phyloP scores from a whole-genome alignment of 1,140 invertebrate genomes.

The Ceratitis capitata region DNA sequence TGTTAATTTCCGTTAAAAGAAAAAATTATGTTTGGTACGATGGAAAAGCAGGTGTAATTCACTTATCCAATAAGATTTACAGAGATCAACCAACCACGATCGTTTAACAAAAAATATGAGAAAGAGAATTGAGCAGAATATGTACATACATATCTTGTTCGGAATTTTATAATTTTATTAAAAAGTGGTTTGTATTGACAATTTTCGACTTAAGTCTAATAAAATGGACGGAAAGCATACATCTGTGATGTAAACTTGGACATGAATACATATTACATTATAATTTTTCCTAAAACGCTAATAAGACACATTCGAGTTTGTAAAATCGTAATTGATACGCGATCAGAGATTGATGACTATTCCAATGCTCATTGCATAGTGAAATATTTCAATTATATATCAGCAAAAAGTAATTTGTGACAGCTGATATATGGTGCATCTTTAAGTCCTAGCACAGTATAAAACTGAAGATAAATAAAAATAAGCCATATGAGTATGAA shows the following conservation, averaged over 20 bases:
- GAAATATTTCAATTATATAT: not conserved
- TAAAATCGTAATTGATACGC: not conserved
- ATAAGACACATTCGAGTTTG: conserved; percentile 6
- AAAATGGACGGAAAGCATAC: not conserved
- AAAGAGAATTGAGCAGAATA: no score
- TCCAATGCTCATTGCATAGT: not conserved
- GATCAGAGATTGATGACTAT: not conserved
- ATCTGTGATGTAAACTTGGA: not conserved
- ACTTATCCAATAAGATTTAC: no score
- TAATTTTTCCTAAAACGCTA: not conserved
- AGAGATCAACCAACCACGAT: no score
- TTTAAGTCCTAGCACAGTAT: no score
- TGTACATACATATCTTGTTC: no score
- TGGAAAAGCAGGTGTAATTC: no score
- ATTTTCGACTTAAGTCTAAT: not conserved
- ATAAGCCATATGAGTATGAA: not conserved
- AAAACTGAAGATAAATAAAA: not conserved
- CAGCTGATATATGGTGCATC: not conserved
- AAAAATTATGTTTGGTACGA: no score
- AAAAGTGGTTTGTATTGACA: no score
- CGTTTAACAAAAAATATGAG: no score
- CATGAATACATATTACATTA: not conserved
- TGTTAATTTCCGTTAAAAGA: no score
- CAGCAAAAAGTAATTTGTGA: not conserved
- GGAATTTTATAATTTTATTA: no score